Percentiles rank a stretch among this genome's conserved stretches.
phyloP scores from a whole-genome alignment of 2,888 invertebrate species.

The Cheilosia vernalis region DNA sequence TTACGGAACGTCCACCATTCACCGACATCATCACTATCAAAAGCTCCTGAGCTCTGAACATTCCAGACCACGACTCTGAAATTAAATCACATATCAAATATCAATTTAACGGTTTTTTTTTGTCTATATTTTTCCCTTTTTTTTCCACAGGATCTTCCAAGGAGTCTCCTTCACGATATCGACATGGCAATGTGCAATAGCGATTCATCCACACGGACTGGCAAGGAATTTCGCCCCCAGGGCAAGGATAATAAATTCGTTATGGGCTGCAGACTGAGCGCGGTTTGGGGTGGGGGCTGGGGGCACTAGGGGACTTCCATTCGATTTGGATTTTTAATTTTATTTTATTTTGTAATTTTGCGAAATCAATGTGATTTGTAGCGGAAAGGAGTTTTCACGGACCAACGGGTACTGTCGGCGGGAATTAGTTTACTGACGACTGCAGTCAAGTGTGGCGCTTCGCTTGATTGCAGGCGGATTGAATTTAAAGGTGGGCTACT shows the following conservation, averaged over 20 bases:
- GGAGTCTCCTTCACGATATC: slow-evolving; percentile 32
- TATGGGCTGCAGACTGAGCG: slow-evolving; percentile 7
- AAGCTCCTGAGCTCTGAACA: slow-evolving; percentile 31
- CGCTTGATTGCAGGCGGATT: slow-evolving; percentile 32
- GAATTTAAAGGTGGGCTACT: background rate
- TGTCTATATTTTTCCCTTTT: background rate
- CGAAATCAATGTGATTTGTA: slow-evolving; percentile 68
- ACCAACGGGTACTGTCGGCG: slow-evolving; percentile 40
- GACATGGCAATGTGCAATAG: slow-evolving; percentile 44
- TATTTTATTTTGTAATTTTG: slow-evolving; percentile 45
- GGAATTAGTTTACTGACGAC: slow-evolving; percentile 61
- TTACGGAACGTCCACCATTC: slow-evolving; percentile 39
- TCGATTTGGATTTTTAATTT: slow-evolving; percentile 62
- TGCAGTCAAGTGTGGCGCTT: slow-evolving; percentile 51
- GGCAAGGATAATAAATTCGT: slow-evolving; percentile 62
- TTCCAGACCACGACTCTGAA: slow-evolving; percentile 77
- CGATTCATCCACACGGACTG: slow-evolving; percentile 49
- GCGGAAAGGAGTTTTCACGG: slow-evolving; percentile 65
- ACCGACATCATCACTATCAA: slow-evolving; percentile 41
- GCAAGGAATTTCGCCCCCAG: slow-evolving; percentile 22
- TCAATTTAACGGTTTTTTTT: slow-evolving; percentile 79
- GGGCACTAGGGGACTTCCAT: slow-evolving; percentile 23
- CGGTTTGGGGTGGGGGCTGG: background rate
- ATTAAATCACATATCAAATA: slow-evolving; percentile 83
- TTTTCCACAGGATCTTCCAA: slow-evolving; percentile 41